Conservation (phyloP, 1,140 invertebrate species). For the Drosophila teissieri region DNA sequence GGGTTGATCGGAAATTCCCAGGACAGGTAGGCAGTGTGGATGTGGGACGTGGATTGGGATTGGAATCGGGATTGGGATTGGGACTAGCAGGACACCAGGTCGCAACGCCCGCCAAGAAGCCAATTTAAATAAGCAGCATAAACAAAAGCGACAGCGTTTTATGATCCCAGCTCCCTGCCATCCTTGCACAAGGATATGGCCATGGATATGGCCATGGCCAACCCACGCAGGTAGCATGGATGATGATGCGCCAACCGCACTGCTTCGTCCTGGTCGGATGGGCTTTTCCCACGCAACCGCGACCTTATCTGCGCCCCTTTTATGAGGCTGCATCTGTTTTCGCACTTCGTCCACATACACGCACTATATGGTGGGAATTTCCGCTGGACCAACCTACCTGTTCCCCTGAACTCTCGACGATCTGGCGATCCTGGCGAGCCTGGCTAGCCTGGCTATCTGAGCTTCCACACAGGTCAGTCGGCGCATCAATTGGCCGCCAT, state of each 20-base stretch:
- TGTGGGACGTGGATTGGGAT: too few relatives aligned
- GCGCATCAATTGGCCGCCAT: neutral
- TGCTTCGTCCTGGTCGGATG: slow-evolving; percentile 19
- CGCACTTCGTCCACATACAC: slow-evolving; percentile 4
- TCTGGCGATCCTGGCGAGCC: too few relatives aligned
- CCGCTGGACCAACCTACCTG: slow-evolving; percentile 18
- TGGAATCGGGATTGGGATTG: neutral
- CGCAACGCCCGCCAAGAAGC: slow-evolving; percentile 77
- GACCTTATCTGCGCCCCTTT: slow-evolving; percentile 42
- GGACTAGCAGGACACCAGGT: neutral
- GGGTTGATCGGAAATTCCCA: slow-evolving; percentile 58
- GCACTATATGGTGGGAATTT: slow-evolving; percentile 36
- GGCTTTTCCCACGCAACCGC: slow-evolving; percentile 48
- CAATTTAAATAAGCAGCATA: slow-evolving; percentile 83
- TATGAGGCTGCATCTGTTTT: slow-evolving; percentile 46
- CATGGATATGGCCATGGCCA: neutral
- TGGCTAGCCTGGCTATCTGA: neutral
- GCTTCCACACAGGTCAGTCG: neutral
- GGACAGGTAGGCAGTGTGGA: slow-evolving; percentile 13
- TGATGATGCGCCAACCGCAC: slow-evolving; percentile 50
- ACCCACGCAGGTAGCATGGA: too few relatives aligned
- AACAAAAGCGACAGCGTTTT: slow-evolving; percentile 72
- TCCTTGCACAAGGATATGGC: slow-evolving; percentile 13
- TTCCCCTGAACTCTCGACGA: neutral
- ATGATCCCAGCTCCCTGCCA: slow-evolving; percentile 34